Base-by-base conservation (phyloP, 1,140 invertebrate genomes). In the Drosophila lini region DNA sequence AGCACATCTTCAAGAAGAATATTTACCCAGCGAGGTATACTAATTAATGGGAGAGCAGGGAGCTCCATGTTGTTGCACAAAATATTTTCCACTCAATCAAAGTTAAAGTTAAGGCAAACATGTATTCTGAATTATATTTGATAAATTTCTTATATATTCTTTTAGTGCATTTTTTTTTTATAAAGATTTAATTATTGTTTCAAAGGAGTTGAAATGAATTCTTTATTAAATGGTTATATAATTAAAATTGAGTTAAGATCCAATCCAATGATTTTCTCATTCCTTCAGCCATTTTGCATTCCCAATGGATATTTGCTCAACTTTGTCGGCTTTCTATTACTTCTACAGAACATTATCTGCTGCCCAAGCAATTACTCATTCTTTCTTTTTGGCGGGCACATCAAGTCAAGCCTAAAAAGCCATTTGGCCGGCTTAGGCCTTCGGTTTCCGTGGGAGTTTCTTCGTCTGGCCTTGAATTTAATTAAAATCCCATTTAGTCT, bases 401-500 rank as follows among this genome's bases (percentile, higher is more conserved):
- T 58, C 56, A 82, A 61, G 61, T 71, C 53, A 78, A 80, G 65
- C 64, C 40, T 32, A 42, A 64, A 71, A 78, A 58, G 58, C 74
- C 74, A 70, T 57, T 62, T 70, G 50, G 32, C 34, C 28, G 36
- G 45, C 65, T 60, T 56, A 47, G 25, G 47, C 38, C 38, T 31
- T 47, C 6, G 50, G 32, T 70, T 71, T 63, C 56, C 63, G 31
- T 61, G 59, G 59, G 64, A 52, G 52, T 11, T 57, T 52, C 44
- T 44, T 52, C 44, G 81, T 85, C 81, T 85, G 81, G 78, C 81
- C 79, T 73, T 63, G 75, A 81, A 86, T 86, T 81, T 60, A 86
- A 85, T 85, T 88, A 82, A 88, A 86, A 88, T 80, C 50, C 65
- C 60, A 88, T 86, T 80, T 83, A 65, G 67, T 48, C 52, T 34